Conservation (phyloP, 1,140 invertebrate genomes). For the Helicoverpa armigera region DNA sequence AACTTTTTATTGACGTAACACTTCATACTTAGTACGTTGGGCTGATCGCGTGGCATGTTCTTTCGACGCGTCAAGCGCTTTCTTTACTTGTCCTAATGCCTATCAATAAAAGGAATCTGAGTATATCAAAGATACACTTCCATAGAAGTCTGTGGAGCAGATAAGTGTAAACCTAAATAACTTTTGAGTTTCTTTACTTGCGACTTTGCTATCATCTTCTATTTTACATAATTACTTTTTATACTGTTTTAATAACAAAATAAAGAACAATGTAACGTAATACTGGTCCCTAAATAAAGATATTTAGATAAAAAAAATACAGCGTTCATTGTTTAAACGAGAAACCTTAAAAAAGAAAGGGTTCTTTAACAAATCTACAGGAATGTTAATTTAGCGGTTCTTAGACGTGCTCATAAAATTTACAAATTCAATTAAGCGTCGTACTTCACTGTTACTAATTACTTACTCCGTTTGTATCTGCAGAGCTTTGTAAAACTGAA, state of each 20-base stretch:
- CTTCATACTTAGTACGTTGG: constrained; percentile 12
- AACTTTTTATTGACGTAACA: constrained; percentile 38
- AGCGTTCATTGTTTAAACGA: not conserved
- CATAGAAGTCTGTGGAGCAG: too few species aligned
- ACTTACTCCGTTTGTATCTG: constrained; percentile 1
- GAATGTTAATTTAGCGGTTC: not conserved
- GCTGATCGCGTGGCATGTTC: constrained; percentile 5
- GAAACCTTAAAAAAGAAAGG: constrained; percentile 1
- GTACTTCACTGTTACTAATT: constrained; percentile 1
- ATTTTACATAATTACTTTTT: too few species aligned
- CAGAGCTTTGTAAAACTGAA: not conserved
- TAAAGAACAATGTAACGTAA: too few species aligned
- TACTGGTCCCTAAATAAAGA: not conserved
- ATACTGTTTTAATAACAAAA: too few species aligned
- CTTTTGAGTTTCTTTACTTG: too few species aligned
- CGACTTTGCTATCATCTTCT: too few species aligned
- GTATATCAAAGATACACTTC: too few species aligned
- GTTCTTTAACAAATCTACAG: not conserved
- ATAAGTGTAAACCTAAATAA: too few species aligned
- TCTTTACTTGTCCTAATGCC: not conserved
- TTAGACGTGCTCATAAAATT: not conserved
- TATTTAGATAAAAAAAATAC: not conserved
- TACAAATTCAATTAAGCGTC: not conserved
- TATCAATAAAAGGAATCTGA: too few species aligned
- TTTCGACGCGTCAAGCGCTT: not conserved